Base-by-base conservation (phyloP, 1,140 invertebrate genomes). In the Leptopilina boulardi region DNA sequence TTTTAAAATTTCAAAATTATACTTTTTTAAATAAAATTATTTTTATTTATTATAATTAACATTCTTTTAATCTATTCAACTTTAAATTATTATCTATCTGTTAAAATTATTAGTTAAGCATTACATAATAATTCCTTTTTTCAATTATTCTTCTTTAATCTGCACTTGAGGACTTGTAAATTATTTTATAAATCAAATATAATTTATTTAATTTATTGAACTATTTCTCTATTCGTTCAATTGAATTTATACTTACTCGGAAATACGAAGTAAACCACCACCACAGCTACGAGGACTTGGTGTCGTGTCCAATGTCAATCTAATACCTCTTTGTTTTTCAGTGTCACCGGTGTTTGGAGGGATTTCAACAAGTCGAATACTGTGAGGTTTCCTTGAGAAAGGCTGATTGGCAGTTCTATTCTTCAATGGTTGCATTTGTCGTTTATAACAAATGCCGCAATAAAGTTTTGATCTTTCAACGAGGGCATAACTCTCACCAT, bases 401-500 rank as follows among this genome's bases (percentile, higher is more conserved):
- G 93, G 92, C 85, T 91, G 89, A 79, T 91, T 89, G 11, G 92
- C 89, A 19, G 92, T 93, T 85, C 91, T 92, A 77, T 90, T 91
- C 38, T 90, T 91, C 38, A 94, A 88, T 1, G 94, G 94, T 78
- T 94, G 92, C 87, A 90, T 89, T 71, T 91, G 89, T 26, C 87
- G 79, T 75, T 91, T 90, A 73, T 90, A 91, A 77, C 89, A 91
- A 34, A 85, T 41, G 71, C 91, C 92, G 94, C 96, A 98, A 87
- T 96, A 98, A 0, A 98, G 91, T 84, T 96, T 96, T 0, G 96
- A 96, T 75, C 97, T 92, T 87, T 98, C 97, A 8, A 98, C 94
- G 19, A 98, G 91, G 0, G 96, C 96, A 89, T 98, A 98, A 8
- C 96, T 95, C 83, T 98, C 96, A 21, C 96, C 96, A 92, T 98